These are phyloP conservation scores for Anas acuta DNA, from an alignment of 2,797 vertebrate species.

Conservation along the genomic window DNA sequence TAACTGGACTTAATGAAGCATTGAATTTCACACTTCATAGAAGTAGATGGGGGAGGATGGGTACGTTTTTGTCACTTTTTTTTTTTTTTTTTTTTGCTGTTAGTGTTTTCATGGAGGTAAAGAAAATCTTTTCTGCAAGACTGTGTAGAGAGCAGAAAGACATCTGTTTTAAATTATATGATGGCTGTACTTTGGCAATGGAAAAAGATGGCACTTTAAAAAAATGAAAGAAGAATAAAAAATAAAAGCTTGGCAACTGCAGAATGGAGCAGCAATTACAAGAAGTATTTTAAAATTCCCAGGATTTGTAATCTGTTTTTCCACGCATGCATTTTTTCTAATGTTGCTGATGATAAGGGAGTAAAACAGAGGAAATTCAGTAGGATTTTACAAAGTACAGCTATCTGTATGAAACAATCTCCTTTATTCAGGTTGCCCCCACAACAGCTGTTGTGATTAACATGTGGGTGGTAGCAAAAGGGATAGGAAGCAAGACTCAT, in stretches of 20 bases:
- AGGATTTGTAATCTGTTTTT: slow-evolving; percentile 64
- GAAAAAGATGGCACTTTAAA: slow-evolving; percentile 62
- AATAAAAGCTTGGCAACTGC: slow-evolving; percentile 40
- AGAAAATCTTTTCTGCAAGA: neutral
- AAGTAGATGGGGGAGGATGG: neutral
- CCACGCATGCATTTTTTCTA: slow-evolving; percentile 44
- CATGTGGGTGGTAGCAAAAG: neutral
- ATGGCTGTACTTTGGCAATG: slow-evolving; percentile 62
- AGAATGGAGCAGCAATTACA: slow-evolving; percentile 47
- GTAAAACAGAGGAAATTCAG: neutral
- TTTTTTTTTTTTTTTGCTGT: neutral
- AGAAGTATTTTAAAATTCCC: slow-evolving; percentile 61
- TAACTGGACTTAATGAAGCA: neutral
- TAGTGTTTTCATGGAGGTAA: slow-evolving; percentile 25
- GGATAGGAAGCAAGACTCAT: neutral
- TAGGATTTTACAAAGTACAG: neutral
- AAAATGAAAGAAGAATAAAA: slow-evolving; percentile 29
- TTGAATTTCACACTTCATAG: neutral
- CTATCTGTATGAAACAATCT: neutral
- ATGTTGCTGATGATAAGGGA: slow-evolving; percentile 27
- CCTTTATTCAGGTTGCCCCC: slow-evolving; percentile 3
- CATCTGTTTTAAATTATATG: slow-evolving; percentile 66
- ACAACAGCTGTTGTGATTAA: slow-evolving; percentile 23
- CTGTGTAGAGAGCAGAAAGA: slow-evolving; percentile 31
- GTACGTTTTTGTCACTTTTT: neutral